phyloP scores from a whole-genome alignment of 1,140 invertebrate genomes.

The Maconellicoccus hirsutus region DNA sequence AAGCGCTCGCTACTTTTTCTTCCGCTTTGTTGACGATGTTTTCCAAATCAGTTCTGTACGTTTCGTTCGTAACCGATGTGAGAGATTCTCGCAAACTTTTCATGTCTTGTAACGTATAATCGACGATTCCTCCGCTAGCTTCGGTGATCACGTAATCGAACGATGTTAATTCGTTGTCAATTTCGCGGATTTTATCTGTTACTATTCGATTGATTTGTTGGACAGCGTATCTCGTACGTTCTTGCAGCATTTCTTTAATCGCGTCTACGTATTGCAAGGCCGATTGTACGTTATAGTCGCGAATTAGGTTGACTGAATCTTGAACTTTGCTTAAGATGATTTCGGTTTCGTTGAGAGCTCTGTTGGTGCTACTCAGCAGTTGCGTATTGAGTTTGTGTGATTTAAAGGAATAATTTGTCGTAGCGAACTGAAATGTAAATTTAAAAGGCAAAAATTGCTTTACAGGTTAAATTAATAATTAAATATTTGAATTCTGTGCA shows the following conservation, averaged over 20 bases:
- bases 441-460: neutral
- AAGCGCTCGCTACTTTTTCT: neutral
- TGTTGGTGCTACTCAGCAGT: neutral
- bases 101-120: neutral
- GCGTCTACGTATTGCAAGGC: neutral
- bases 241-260: neutral
- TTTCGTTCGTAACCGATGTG: neutral
- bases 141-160: neutral
- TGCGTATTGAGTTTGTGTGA: neutral
- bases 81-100: neutral
- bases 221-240: neutral
- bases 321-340: neutral
- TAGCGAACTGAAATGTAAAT: neutral
- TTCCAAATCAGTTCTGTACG: neutral
- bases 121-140: neutral
- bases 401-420: neutral
- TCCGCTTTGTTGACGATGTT: neutral
- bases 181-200: neutral
- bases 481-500: too few relatives aligned
- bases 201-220: neutral
- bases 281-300: neutral
- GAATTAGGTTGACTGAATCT: neutral
- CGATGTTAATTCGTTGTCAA: constrained; percentile 6
- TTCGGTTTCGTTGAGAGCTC: neutral
- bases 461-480: neutral